Conservation (phyloP, 64 coral and sea anemone genomes). For the Exaiptasia diaphana region DNA sequence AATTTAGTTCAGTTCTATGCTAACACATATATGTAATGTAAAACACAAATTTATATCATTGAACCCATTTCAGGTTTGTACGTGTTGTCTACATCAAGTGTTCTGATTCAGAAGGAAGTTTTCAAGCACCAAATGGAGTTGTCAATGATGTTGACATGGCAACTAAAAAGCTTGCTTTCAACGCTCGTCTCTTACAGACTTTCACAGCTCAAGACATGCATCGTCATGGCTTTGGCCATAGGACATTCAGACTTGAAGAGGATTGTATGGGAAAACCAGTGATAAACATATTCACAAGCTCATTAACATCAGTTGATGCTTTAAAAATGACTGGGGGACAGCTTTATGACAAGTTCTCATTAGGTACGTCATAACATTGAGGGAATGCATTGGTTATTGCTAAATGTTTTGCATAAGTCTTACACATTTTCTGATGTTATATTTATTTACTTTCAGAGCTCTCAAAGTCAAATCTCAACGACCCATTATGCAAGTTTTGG, state of each 20-base stretch:
- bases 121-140: constrained; percentile 70
- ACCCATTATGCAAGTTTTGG: constrained; percentile 91
- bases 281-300: constrained; percentile 74
- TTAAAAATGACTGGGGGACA: constrained; percentile 75
- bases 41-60: too few relatives aligned
- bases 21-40: too few relatives aligned
- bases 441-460: constrained; percentile 72
- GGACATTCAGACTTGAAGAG: constrained; percentile 81
- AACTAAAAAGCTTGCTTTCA: constrained; percentile 71
- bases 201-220: constrained; percentile 88
- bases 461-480: constrained; percentile 51
- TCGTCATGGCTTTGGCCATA: constrained; percentile 80
- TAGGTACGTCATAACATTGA: constrained; percentile 32
- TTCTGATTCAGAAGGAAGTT: constrained; percentile 82
- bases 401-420: too few relatives aligned
- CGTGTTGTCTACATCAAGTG: constrained; percentile 93
- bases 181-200: constrained; percentile 79
- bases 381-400: background rate
- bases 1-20: too few relatives aligned
- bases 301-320: constrained; percentile 69
- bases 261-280: constrained; percentile 60
- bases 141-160: constrained; percentile 56
- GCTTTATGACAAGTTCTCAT: constrained; percentile 75
- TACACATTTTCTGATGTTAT: too few relatives aligned
- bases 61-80: constrained; percentile 76